These are phyloP conservation scores for Operophtera brumata DNA, from an alignment of 2,888 invertebrate genomes.

Conservation along the genomic window DNA sequence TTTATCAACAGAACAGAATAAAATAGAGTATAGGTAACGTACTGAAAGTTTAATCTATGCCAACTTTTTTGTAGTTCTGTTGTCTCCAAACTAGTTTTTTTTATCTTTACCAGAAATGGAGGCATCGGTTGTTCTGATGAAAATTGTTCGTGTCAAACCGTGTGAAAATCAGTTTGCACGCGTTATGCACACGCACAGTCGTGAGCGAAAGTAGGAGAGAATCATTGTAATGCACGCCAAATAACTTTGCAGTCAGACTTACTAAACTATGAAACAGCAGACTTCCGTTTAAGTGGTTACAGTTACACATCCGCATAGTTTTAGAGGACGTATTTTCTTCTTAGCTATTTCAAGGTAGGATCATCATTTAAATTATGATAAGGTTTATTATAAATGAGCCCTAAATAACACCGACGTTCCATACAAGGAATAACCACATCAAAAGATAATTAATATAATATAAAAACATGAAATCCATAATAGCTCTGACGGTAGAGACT, in stretches of 20 bases:
- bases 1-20: too few species aligned
- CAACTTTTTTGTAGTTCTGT: background rate
- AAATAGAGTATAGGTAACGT: too few species aligned
- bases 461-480: constrained; percentile 34
- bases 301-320: too few species aligned
- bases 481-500: constrained; percentile 30
- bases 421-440: constrained; percentile 26
- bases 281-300: too few species aligned
- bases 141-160: constrained; percentile 46
- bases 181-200: constrained; percentile 58
- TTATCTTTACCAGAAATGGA: constrained; percentile 10
- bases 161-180: constrained; percentile 63
- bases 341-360: too few species aligned
- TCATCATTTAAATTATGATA: background rate
- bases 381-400: background rate
- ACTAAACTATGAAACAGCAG: too few species aligned
- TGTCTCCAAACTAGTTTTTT: background rate
- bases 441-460: constrained; percentile 32
- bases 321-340: too few species aligned
- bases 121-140: constrained; percentile 16
- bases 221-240: constrained; percentile 47
- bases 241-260: constrained; percentile 6
- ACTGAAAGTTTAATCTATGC: too few species aligned
- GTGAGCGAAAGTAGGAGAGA: constrained; percentile 61
- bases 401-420: constrained; percentile 12